Evolutionary conservation across 2,797 vertebrate species (phyloP).

Genomic region (Crocodylus rhombifer): DNA sequence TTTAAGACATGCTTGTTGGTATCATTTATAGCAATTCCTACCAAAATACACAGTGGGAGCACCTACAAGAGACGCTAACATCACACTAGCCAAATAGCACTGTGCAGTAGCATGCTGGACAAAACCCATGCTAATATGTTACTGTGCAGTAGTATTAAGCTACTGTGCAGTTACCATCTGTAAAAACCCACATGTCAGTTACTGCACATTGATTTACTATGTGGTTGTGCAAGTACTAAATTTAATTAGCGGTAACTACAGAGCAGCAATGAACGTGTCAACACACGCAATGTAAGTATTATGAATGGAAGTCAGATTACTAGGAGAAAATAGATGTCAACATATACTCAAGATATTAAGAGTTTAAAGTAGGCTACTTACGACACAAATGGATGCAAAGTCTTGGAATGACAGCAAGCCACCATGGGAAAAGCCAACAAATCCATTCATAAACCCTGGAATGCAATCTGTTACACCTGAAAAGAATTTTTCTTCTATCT

Average conservation of each 20-base stretch:
- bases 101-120: too few species aligned
- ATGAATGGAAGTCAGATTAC: neutral
- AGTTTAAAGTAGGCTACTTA: neutral
- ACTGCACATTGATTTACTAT: too few species aligned
- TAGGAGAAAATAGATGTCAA: neutral
- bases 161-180: too few species aligned
- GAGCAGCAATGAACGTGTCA: too few species aligned
- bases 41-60: neutral
- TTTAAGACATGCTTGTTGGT: neutral
- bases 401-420: neutral
- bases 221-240: too few species aligned
- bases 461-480: neutral
- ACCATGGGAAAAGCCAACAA: neutral
- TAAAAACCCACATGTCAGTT: too few species aligned
- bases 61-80: too few species aligned
- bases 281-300: neutral
- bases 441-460: neutral
- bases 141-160: too few species aligned
- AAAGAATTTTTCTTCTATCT: neutral
- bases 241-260: too few species aligned
- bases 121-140: too few species aligned
- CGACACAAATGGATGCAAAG: neutral
- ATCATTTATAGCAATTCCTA: neutral
- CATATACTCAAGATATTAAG: fast-evolving
- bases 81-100: too few species aligned